Conservation (phyloP, 2,113 vertebrate species). For the Sciurus niger region DNA sequence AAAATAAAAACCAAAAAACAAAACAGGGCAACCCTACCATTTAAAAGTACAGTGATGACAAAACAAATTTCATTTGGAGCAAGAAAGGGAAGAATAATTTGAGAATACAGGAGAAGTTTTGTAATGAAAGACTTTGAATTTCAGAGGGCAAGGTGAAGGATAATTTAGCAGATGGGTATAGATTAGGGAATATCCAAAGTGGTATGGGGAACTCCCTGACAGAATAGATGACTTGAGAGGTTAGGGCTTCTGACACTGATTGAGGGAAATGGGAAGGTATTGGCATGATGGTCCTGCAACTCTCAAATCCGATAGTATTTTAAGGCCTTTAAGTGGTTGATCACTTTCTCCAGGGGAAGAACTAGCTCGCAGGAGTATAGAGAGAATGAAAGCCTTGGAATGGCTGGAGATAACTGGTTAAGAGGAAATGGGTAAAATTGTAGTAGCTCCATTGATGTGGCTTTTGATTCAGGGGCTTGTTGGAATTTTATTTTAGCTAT, state of each 20-base stretch:
- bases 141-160: neutral
- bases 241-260: neutral
- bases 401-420: neutral
- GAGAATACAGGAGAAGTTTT: neutral
- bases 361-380: neutral
- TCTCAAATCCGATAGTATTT: neutral
- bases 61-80: neutral
- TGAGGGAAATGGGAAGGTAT: neutral
- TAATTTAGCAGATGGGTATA: neutral
- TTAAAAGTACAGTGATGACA: neutral
- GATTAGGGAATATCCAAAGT: neutral
- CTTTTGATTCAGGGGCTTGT: neutral
- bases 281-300: neutral
- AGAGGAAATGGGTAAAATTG: neutral
- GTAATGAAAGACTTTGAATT: neutral
- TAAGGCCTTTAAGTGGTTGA: neutral
- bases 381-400: neutral
- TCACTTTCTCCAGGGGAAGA: neutral
- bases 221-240: neutral
- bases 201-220: neutral
- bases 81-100: neutral
- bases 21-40: neutral
- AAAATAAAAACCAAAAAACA: neutral
- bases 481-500: slow-evolving; percentile 56
- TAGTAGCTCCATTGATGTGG: neutral